Conservation (phyloP, 2,113 vertebrate genomes). For the Crotophaga sulcirostris region DNA sequence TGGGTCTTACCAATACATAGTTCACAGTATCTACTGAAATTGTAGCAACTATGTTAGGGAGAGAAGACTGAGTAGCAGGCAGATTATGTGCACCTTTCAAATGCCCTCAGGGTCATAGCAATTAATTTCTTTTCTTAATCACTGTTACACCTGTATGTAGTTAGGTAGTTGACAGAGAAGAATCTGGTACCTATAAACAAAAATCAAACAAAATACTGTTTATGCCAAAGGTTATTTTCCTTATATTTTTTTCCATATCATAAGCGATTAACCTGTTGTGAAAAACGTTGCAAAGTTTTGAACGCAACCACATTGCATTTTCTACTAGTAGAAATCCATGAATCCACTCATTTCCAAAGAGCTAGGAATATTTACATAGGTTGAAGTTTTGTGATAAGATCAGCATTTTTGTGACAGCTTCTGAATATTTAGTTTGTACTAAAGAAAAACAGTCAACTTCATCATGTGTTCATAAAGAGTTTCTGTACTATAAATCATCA, state of each 20-base stretch:
- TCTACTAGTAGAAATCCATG: not conserved
- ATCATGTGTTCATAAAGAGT: not conserved
- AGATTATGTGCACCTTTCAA: not conserved
- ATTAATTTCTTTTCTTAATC: not conserved
- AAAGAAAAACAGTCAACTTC: not conserved
- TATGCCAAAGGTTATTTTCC: not conserved
- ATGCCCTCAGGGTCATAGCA: not conserved
- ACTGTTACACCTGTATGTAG: not conserved
- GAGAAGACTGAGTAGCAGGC: not conserved
- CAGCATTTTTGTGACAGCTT: not conserved
- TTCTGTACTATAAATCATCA: not conserved
- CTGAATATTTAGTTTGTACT: not conserved
- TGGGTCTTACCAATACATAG: not conserved
- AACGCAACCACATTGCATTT: not conserved
- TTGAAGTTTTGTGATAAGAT: not conserved
- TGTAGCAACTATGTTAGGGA: not conserved
- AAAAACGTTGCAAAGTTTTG: not conserved
- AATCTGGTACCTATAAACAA: not conserved
- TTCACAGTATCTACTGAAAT: not conserved
- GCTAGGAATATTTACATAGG: not conserved
- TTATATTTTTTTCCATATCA: not conserved
- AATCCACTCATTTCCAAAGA: not conserved
- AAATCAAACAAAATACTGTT: not conserved
- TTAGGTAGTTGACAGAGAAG: not conserved
- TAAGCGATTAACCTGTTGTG: not conserved